These are phyloP conservation scores for Caenorhabditis sp. DNA, from an alignment of 2,888 invertebrate genomes.

Conservation along the genomic window DNA sequence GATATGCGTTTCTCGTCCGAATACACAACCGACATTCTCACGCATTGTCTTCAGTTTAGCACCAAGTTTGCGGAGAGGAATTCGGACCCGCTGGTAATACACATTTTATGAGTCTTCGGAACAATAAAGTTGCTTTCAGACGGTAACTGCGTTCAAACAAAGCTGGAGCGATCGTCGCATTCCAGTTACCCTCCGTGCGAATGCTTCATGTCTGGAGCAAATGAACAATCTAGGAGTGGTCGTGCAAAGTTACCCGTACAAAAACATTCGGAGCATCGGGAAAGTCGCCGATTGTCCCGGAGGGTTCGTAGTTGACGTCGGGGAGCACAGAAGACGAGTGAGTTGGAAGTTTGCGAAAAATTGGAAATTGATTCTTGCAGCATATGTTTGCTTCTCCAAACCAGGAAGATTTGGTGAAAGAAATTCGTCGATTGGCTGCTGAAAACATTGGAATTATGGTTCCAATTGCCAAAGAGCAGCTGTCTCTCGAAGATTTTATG, in stretches of 20 bases:
- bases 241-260: conserved; percentile 70
- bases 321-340: conserved; percentile 92
- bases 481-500: conserved; percentile 92
- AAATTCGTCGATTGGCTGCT: conserved; percentile 91
- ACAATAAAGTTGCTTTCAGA: conserved; percentile 37
- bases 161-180: conserved; percentile 96
- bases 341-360: conserved; percentile 60
- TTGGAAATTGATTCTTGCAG: conserved; percentile 48
- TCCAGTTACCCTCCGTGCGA: conserved; percentile 92
- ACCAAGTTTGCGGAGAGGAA: conserved; percentile 74
- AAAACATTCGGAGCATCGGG: conserved; percentile 70
- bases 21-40: conserved; percentile 93
- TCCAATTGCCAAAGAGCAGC: conserved; percentile 90
- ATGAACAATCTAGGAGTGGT: conserved; percentile 66
- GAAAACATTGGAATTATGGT: conserved; percentile 91
- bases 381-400: conserved; percentile 88
- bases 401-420: conserved; percentile 91
- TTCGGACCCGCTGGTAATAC: conserved; percentile 61
- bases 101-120: neutral
- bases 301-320: conserved; percentile 93
- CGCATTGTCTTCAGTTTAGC: conserved; percentile 88
- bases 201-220: conserved; percentile 94
- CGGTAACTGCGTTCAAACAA: conserved; percentile 89
- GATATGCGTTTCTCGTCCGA: conserved; percentile 97
- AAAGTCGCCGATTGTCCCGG: conserved; percentile 90